Conservation (phyloP, 2,888 invertebrate species). For the Euplagia quadripunctaria region DNA sequence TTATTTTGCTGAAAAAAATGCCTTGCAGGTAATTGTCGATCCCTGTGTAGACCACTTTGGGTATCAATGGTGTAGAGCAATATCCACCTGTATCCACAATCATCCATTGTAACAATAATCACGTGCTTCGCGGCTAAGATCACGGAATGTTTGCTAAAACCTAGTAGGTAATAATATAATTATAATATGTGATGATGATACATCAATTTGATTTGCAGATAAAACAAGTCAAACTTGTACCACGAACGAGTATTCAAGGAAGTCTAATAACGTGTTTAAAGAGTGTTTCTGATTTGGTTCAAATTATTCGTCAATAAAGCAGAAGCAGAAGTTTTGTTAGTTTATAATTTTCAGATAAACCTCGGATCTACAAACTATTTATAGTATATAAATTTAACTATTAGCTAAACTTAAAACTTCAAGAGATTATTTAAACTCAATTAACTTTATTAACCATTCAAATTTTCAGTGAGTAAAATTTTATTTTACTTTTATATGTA, state of each 20-base stretch:
- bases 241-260: neutral
- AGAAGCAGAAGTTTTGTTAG: neutral
- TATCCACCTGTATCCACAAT: neutral
- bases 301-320: neutral
- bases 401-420: neutral
- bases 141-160: neutral
- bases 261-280: slow-evolving; percentile 1
- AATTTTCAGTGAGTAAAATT: slow-evolving; percentile 8
- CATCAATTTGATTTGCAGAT: slow-evolving; percentile 17
- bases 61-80: neutral
- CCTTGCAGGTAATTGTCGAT: neutral
- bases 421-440: neutral
- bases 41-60: neutral
- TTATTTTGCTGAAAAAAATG: neutral
- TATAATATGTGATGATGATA: slow-evolving; percentile 17
- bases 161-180: slow-evolving; percentile 22
- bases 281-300: neutral
- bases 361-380: neutral
- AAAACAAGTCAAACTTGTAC: slow-evolving; percentile 12
- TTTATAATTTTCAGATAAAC: neutral
- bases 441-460: neutral
- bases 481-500: slow-evolving; percentile 19
- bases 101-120: neutral
- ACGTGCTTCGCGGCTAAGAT: neutral
- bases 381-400: neutral